Conservation (phyloP, 2,113 vertebrate genomes). For the Psittacara wagleri region DNA sequence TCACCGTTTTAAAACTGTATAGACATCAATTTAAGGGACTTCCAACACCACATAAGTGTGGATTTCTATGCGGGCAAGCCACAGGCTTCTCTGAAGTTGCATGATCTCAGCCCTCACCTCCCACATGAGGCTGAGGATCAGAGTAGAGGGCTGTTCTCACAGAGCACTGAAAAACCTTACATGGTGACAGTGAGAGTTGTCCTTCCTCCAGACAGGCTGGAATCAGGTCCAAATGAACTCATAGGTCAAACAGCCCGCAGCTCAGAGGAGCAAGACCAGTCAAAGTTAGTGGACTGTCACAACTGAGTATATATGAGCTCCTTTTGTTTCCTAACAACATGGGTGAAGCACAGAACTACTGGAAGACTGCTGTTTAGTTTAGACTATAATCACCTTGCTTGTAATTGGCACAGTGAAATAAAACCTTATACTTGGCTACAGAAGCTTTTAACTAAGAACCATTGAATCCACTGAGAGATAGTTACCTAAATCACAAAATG, state of each 20-base stretch:
- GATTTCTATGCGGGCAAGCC: background rate
- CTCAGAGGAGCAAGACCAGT: background rate
- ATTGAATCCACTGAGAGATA: background rate
- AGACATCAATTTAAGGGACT: background rate
- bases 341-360: background rate
- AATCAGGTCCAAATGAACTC: background rate
- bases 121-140: background rate
- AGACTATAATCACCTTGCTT: background rate
- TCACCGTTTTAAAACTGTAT: background rate
- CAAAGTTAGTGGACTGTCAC: background rate
- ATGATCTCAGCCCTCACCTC: background rate
- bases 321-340: background rate
- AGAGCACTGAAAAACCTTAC: background rate
- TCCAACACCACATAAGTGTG: background rate
- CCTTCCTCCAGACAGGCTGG: background rate
- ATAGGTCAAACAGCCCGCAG: background rate
- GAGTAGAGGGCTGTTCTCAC: background rate
- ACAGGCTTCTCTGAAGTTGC: background rate
- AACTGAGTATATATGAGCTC: rapidly evolving
- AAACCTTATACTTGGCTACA: background rate
- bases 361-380: background rate
- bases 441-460: background rate
- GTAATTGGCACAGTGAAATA: background rate
- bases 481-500: background rate
- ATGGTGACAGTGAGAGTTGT: background rate